These are phyloP conservation scores for Rhea americana DNA, from an alignment of 2,113 vertebrate species.

Conservation along the genomic window DNA sequence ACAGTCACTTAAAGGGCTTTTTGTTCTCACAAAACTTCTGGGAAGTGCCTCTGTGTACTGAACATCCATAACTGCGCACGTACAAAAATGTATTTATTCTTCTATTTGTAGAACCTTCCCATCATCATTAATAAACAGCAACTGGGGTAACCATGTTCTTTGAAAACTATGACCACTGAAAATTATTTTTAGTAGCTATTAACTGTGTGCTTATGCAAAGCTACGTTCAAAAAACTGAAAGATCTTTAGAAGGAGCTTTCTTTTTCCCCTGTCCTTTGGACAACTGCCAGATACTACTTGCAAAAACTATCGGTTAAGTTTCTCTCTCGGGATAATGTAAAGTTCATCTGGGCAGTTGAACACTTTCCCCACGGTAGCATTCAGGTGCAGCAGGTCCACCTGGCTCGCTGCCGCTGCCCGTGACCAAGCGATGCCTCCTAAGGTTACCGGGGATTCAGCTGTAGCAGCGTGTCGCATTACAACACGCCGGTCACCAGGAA, in stretches of 20 bases:
- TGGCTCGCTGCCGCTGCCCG: background rate
- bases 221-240: background rate
- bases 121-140: background rate
- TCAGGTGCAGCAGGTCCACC: background rate
- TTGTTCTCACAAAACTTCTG: conserved; percentile 35
- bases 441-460: background rate
- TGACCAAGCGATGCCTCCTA: background rate
- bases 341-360: background rate
- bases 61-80: background rate
- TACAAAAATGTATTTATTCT: background rate
- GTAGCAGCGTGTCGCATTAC: background rate
- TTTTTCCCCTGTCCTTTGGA: background rate
- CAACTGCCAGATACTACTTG: background rate
- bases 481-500: background rate
- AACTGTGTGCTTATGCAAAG: background rate
- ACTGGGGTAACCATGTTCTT: background rate
- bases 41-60: background rate
- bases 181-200: background rate
- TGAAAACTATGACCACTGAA: background rate
- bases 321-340: background rate
- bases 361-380: background rate
- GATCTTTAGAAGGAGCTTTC: background rate
- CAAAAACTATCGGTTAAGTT: rapidly evolving
- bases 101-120: background rate
- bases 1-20: conserved; percentile 36